These are phyloP conservation scores for Hemicentrotus pulcherrimus DNA, from an alignment of 35 echinoderm and acorn worm genomes.

Conservation along the genomic window DNA sequence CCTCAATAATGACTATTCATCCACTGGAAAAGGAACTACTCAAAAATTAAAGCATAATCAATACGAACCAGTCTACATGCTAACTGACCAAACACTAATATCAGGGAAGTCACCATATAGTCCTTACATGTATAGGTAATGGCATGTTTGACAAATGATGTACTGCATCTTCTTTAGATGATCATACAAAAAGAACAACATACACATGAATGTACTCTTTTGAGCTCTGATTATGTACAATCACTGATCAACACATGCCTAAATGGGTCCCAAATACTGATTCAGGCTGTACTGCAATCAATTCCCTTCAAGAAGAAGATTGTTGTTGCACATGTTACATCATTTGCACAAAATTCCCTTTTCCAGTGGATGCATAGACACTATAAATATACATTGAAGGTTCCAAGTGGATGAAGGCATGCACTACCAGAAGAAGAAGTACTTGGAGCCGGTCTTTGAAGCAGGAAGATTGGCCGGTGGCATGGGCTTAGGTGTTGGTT, in stretches of 20 bases:
- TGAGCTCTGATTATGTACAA: neutral
- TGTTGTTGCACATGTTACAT: neutral
- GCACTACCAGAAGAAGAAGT: constrained; percentile 66
- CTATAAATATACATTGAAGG: neutral
- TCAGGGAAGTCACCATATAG: neutral
- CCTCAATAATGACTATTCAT: neutral
- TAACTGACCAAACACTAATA: neutral
- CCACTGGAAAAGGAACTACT: neutral
- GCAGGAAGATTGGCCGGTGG: constrained; percentile 63
- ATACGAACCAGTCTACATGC: neutral
- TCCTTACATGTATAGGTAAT: too few species aligned
- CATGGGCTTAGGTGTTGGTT: constrained; percentile 46
- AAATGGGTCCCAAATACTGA: neutral
- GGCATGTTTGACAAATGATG: neutral
- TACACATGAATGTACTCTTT: neutral
- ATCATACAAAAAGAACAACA: neutral
- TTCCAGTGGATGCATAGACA: neutral
- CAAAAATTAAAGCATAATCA: neutral
- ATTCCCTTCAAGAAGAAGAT: neutral
- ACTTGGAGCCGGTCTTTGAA: constrained; percentile 64
- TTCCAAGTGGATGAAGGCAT: neutral
- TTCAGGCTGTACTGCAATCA: neutral
- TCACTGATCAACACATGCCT: neutral
- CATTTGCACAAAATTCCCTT: neutral
- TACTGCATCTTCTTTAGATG: neutral